Evolutionary conservation across 2,113 vertebrate species (phyloP), one percentile per base, ranked within the genome.

Genomic region (Gobius niger): DNA sequence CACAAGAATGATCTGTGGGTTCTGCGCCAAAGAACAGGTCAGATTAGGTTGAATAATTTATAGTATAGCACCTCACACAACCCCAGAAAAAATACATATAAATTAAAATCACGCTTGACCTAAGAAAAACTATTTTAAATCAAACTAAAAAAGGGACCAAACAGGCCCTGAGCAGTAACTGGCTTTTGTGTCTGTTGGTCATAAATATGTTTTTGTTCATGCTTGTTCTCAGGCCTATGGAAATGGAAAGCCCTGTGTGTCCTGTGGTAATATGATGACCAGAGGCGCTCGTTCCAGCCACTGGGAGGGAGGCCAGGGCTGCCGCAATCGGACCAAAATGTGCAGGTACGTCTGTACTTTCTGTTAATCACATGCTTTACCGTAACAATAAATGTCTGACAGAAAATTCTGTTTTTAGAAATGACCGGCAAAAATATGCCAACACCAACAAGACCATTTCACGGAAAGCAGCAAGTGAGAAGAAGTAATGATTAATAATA

Each of bases 251-350:
- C 89, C 93, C 0, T 94, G 94, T 59, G 5, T 89, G 50, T 83
- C 81, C 65, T 94, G 94, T 76, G 92, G 92, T 4, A 78, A 74
- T 62, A 88, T 93, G 91, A 91, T 94, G 93, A 94, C 91, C 0
- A 91, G 85, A 85, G 89, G 77, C 7, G 4, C 76, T 2, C 70
- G 81, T 56, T 87, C 86, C 67, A 88, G 82, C 42, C 91, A 94
- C 85, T 94, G 94, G 94, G 94, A 94, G 70, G 94, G 94, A 77
- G 94, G 94, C 44, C 85, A 78, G 66, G 94, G 94, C 47, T 94
- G 94, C 83, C 91, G 94, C 54, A 94, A 73, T 85, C 92, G 89
- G 85, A 9, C 73, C 6, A 92, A 91, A 80, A 94, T 94, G 94
- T 85, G 44, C 88, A 93, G 89, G 94, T 94, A 87, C 12, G 42